Evolutionary conservation across 2,797 vertebrate genomes (phyloP), one percentile per base, ranked within the genome.

Genomic region (Trichosurus vulpecula): DNA sequence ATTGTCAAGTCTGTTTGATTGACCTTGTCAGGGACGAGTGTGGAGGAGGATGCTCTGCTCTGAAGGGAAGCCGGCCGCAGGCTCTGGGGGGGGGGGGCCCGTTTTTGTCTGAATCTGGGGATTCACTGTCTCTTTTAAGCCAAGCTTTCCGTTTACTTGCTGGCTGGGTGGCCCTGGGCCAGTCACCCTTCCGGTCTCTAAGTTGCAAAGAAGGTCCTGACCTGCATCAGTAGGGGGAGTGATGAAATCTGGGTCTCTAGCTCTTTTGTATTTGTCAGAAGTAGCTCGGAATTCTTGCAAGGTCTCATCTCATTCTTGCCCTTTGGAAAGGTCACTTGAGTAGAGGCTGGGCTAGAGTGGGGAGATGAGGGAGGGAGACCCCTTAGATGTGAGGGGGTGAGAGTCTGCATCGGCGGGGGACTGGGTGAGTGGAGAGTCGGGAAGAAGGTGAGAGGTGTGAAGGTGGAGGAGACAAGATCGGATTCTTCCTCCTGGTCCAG

Each of bases 1-100:
- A 93, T 94, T 96, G 96, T 93, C 87, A 95, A 52, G 90, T 87
- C 56, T 91, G 66, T 91, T 52, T 81, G 54, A 93, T 81, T 93
- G 54, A 90, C 55, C 92, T 30, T 41, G 55, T 41, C 90, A 93
- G 96, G 96, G 97, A 94, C 93, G 35, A n/a, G 53, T 74, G 35
- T 56, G 54, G 61, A 54, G 52, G 89, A 90, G 93, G 56, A 66
- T n/a, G 61, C 35, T n/a, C 4, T 16, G 13, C 61, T n/a, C 61
- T 19, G 61, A 66, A 16, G 61, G n/a, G 30, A 35, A 61, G 35
- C 57, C 2, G 9, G 57, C 30, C 58, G 30, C 57, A 30, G 30
- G 29, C 57, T 58, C 31, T 6, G 29, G 57, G 29, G 55, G 19
- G 19, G 6, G 57, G 29, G 55, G 19, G 19, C 6, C 3, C 10